Percentiles rank a stretch among this genome's conserved stretches.
Conservation (phyloP, 2,888 invertebrate species). For the Crocallis elinguaria region DNA sequence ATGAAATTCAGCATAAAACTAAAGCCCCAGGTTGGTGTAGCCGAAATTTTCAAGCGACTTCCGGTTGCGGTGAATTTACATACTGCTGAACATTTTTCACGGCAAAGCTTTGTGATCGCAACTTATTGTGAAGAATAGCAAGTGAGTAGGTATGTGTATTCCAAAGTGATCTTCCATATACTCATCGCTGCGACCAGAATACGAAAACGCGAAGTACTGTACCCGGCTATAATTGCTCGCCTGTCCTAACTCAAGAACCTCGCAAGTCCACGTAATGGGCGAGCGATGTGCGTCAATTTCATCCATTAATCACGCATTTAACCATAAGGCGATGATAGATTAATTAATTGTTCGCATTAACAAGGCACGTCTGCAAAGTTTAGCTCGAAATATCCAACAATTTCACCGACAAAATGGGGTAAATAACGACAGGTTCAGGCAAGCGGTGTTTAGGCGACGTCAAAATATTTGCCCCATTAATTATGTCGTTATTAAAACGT, state of each 20-base stretch:
- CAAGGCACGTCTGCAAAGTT: constrained; percentile 20
- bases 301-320: constrained; percentile 22
- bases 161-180: too few species aligned
- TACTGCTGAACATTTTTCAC: too few species aligned
- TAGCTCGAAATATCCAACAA: constrained; percentile 22
- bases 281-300: constrained; percentile 18
- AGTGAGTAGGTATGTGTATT: too few species aligned
- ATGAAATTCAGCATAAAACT: too few species aligned
- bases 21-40: too few species aligned
- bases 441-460: constrained; percentile 14
- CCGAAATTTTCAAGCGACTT: too few species aligned
- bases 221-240: too few species aligned
- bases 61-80: too few species aligned
- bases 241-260: neutral
- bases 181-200: too few species aligned
- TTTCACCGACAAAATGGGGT: constrained; percentile 18
- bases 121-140: too few species aligned
- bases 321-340: constrained; percentile 26
- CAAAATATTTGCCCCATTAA: constrained; percentile 27
- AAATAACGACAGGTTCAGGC: constrained; percentile 16
- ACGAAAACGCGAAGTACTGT: too few species aligned
- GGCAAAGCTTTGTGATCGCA: too few species aligned
- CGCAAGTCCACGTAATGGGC: neutral
- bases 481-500: constrained; percentile 24
- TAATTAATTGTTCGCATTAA: constrained; percentile 28